Evolutionary conservation across 2,797 vertebrate species (phyloP).

Genomic region (Alectoris magna): DNA sequence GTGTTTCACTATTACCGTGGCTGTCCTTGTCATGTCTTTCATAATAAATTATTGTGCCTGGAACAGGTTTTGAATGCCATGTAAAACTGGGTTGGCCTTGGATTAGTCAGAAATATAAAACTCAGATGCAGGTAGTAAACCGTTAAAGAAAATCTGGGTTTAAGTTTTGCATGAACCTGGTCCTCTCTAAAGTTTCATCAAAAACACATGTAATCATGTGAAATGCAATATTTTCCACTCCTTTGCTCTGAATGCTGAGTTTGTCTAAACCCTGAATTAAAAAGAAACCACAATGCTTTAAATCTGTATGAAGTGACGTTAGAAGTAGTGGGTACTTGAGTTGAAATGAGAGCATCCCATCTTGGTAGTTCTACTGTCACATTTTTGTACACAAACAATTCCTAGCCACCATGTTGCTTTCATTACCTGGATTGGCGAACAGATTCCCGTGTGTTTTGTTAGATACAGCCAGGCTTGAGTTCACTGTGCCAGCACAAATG

Average conservation of each 20-base stretch:
- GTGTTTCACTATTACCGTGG: background rate
- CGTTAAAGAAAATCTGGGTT: background rate
- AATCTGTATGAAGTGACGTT: background rate
- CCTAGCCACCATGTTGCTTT: background rate
- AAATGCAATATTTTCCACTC: background rate
- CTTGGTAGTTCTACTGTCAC: background rate
- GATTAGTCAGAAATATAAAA: background rate
- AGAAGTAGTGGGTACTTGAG: background rate
- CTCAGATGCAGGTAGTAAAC: background rate
- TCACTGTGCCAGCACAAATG: background rate
- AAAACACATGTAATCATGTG: constrained; percentile 34
- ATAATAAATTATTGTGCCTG: background rate
- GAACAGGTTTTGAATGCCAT: background rate
- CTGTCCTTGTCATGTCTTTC: background rate
- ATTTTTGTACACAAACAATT: accelerated
- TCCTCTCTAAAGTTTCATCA: background rate
- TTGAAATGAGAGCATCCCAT: background rate
- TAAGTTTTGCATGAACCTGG: background rate
- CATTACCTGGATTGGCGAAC: background rate
- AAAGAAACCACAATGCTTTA: background rate
- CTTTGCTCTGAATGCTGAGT: constrained; percentile 9
- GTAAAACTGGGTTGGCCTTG: background rate
- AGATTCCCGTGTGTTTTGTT: background rate
- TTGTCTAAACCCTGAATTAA: background rate
- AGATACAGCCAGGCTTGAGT: background rate